Percentiles rank a stretch among this genome's conserved stretches.
Conservation (phyloP, 2,113 vertebrate genomes). For the Naja naja region DNA sequence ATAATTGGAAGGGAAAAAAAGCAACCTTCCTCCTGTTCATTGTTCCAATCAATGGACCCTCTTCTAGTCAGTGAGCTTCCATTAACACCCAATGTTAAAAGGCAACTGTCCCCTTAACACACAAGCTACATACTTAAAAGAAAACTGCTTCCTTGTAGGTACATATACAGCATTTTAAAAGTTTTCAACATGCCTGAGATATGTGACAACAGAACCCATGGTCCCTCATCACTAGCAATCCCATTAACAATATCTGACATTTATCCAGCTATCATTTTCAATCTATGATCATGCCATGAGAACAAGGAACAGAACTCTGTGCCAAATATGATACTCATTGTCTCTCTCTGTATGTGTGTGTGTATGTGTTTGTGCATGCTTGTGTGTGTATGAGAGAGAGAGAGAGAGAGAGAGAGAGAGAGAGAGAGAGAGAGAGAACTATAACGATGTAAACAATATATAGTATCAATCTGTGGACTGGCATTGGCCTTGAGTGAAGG, state of each 20-base stretch:
- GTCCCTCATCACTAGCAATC: neutral
- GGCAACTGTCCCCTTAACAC: neutral
- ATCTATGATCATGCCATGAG: neutral
- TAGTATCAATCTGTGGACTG: neutral
- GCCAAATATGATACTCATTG: neutral
- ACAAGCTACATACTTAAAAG: neutral
- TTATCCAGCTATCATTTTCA: neutral
- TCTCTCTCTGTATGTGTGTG: neutral
- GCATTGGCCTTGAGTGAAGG: neutral
- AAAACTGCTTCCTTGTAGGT: neutral
- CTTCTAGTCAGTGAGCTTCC: neutral
- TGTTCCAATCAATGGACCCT: neutral
- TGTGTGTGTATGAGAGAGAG: too few relatives aligned
- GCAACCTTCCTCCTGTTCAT: neutral
- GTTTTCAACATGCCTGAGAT: neutral
- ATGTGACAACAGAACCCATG: neutral
- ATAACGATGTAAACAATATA: neutral
- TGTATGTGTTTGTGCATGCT: too few relatives aligned
- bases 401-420: neutral
- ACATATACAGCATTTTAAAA: neutral
- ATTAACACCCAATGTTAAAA: neutral
- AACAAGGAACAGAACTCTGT: neutral
- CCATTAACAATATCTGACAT: neutral
- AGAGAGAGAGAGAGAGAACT: neutral
- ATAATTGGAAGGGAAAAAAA: neutral